Percentiles rank a stretch among this genome's conserved stretches.
Evolutionary conservation across 1,140 invertebrate species (phyloP).

Genomic region (Maniola jurtina): DNA sequence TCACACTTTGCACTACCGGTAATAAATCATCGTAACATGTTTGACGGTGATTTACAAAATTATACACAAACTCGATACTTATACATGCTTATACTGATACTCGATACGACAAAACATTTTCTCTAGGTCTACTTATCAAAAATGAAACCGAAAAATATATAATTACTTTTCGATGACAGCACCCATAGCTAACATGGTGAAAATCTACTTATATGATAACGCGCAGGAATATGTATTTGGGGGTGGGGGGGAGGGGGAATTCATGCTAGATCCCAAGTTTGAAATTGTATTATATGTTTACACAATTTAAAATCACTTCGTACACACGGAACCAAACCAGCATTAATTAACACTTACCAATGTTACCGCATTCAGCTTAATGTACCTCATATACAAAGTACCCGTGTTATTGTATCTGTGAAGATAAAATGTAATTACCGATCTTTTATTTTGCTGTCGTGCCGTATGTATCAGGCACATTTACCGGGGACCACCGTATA

Average conservation of each 20-base stretch:
- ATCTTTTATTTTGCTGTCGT: constrained; percentile 28
- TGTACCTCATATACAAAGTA: constrained; percentile 25
- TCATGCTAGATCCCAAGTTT: too few relatives aligned
- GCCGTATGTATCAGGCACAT: constrained; percentile 26
- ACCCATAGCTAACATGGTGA: too few relatives aligned
- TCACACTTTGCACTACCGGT: constrained; percentile 8
- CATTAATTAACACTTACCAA: constrained; percentile 5
- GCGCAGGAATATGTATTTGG: too few relatives aligned
- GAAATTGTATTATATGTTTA: too few relatives aligned
- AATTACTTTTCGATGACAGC: too few relatives aligned
- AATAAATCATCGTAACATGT: not conserved
- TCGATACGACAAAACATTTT: too few relatives aligned
- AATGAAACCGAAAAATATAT: too few relatives aligned
- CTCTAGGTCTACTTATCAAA: too few relatives aligned
- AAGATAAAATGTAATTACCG: constrained; percentile 33
- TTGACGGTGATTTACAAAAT: not conserved
- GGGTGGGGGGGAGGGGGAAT: too few relatives aligned
- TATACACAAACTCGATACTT: too few relatives aligned
- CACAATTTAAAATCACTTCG: not conserved
- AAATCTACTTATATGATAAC: too few relatives aligned
- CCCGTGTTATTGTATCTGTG: constrained; percentile 30
- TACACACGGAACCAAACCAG: not conserved
- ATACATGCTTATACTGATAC: too few relatives aligned
- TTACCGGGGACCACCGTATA: constrained; percentile 51
- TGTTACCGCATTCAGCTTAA: constrained; percentile 12